Conservation (phyloP, 64 coral and sea anemone genomes). For the Montipora capricornis region DNA sequence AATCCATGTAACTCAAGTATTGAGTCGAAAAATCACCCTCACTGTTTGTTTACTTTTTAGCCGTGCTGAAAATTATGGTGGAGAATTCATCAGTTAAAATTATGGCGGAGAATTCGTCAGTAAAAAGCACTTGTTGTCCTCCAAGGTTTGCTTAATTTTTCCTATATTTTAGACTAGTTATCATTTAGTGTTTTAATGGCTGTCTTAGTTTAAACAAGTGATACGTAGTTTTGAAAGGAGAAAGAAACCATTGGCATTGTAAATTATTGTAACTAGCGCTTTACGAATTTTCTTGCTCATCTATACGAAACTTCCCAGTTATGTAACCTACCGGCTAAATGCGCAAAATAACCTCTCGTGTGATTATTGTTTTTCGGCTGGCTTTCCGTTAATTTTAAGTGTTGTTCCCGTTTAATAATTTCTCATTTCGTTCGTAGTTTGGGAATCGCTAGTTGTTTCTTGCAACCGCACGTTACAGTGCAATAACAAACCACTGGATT, state of each 20-base stretch:
- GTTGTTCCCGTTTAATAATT: slow-evolving; percentile 31
- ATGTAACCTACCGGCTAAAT: not conserved
- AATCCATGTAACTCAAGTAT: slow-evolving; percentile 9
- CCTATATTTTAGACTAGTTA: not conserved
- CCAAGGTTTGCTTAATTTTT: too few species aligned
- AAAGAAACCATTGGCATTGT: slow-evolving; percentile 24
- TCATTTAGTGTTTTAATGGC: slow-evolving; percentile 15
- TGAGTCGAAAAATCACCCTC: not conserved
- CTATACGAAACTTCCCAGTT: slow-evolving; percentile 20
- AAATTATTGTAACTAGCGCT: slow-evolving; percentile 40
- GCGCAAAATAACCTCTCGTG: slow-evolving; percentile 33
- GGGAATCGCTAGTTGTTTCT: too few species aligned
- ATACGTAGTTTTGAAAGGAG: not conserved
- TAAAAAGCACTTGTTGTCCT: too few species aligned
- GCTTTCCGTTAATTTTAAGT: slow-evolving; percentile 26
- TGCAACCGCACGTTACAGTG: too few species aligned
- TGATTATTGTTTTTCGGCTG: slow-evolving; percentile 28
- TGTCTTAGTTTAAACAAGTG: too few species aligned
- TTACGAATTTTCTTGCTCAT: slow-evolving; percentile 38
- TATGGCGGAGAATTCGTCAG: too few species aligned
- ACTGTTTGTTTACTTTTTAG: slow-evolving; percentile 22
- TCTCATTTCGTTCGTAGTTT: not conserved
- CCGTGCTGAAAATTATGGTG: slow-evolving; percentile 11
- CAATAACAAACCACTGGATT: too few species aligned
- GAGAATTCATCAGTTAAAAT: slow-evolving; percentile 18